These are phyloP conservation scores for Seira sanloemensis DNA, from an alignment of 2,888 invertebrate genomes.

Conservation along the genomic window DNA sequence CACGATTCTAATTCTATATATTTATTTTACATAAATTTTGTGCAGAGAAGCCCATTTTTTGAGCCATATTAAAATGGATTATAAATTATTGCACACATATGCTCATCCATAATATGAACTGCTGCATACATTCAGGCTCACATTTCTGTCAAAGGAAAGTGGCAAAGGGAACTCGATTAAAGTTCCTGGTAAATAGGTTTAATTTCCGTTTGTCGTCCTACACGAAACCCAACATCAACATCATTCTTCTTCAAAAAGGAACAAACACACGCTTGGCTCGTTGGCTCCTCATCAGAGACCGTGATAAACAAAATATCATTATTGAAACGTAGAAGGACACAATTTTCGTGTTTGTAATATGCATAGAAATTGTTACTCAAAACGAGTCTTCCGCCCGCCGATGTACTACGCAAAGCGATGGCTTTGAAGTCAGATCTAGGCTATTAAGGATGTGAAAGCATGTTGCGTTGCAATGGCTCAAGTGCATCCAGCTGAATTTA, in stretches of 20 bases:
- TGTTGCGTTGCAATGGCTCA: constrained; percentile 25
- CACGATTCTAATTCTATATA: too few relatives aligned
- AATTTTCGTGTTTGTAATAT: background rate
- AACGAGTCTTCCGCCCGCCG: too few relatives aligned
- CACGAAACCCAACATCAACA: constrained; percentile 50
- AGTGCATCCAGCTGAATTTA: constrained; percentile 36
- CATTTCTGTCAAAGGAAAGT: constrained; percentile 20
- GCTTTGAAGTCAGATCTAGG: background rate
- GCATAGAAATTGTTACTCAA: background rate
- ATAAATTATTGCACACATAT: constrained; percentile 65
- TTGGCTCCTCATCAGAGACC: constrained; percentile 41
- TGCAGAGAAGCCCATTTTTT: too few relatives aligned
- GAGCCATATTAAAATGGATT: constrained; percentile 62
- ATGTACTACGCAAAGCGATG: too few relatives aligned
- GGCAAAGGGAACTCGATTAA: constrained; percentile 69
- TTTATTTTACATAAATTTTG: too few relatives aligned
- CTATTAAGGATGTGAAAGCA: constrained; percentile 9
- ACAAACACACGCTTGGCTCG: constrained; percentile 11
- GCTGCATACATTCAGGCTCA: background rate
- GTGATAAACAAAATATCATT: constrained; percentile 44
- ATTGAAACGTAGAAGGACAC: constrained; percentile 14
- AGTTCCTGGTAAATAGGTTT: constrained; percentile 72
- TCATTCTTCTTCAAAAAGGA: constrained; percentile 22
- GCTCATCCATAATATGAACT: background rate
- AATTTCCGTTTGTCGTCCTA: constrained; percentile 72